phyloP scores from a whole-genome alignment of 2,113 vertebrate genomes.

The Eonycteris spelaea region DNA sequence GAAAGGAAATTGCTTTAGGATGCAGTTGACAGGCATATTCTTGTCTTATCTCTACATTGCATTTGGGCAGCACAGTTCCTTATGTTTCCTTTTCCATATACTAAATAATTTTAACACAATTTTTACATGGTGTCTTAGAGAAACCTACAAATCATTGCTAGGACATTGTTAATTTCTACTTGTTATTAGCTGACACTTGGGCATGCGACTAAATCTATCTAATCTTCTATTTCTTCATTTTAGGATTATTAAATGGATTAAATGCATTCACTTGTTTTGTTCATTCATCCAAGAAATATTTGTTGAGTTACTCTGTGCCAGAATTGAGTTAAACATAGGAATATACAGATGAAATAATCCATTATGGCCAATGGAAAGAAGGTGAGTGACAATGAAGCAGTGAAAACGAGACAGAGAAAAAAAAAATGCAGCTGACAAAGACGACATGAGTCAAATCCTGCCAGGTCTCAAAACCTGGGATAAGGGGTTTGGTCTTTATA shows the following conservation, averaged over 20 bases:
- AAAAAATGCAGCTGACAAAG: neutral
- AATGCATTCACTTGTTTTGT: neutral
- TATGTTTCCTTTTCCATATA: neutral
- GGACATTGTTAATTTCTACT: neutral
- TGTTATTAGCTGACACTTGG: neutral
- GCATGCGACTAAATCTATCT: neutral
- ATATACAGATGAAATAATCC: neutral
- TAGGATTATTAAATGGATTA: neutral
- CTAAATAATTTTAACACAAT: neutral
- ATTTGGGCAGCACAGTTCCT: neutral
- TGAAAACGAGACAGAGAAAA: neutral
- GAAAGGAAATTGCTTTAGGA: constrained; percentile 49
- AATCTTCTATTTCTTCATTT: neutral
- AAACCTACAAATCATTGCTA: neutral
- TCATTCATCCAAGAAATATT: neutral
- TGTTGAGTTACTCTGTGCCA: neutral
- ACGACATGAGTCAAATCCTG: neutral
- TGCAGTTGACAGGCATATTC: neutral
- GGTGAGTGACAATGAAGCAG: neutral
- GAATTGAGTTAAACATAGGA: neutral
- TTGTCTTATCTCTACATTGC: neutral
- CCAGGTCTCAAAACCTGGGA: neutral
- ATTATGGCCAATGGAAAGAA: neutral
- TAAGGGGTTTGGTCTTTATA: neutral
- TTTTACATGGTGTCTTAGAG: neutral